Evolutionary conservation across 2,888 invertebrate species (phyloP).

Genomic region (Caenorhabditis auriculariae): DNA sequence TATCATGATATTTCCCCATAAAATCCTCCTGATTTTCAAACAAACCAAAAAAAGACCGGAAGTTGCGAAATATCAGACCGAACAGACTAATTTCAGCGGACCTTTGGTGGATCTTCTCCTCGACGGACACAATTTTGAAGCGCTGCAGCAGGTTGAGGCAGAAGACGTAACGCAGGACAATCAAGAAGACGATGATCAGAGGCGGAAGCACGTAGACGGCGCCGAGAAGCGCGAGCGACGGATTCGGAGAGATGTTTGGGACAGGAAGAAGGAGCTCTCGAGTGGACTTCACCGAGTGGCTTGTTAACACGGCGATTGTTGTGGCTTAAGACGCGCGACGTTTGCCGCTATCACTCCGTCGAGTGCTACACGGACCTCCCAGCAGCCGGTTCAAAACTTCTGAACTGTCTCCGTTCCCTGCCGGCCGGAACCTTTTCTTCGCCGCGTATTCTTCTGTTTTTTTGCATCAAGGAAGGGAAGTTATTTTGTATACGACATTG

Average conservation of each 20-base stretch:
- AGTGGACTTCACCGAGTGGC: constrained; percentile 1
- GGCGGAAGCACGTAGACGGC: constrained; percentile 29
- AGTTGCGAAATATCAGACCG: too few species aligned
- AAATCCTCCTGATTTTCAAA: too few species aligned
- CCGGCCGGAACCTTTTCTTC: too few species aligned
- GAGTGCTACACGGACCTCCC: constrained; percentile 2
- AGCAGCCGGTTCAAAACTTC: too few species aligned
- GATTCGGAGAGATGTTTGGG: background rate
- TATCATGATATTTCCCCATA: too few species aligned
- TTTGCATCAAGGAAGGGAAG: too few species aligned
- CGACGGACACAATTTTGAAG: constrained; percentile 48
- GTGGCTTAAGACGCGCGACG: constrained; percentile 1
- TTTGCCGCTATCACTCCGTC: constrained; percentile 8
- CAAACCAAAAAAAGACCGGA: too few species aligned
- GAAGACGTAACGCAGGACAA: background rate
- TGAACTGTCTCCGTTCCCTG: too few species aligned
- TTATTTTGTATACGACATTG: too few species aligned
- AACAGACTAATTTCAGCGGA: too few species aligned
- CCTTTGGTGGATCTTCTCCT: constrained; percentile 41
- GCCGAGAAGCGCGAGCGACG: constrained; percentile 7
- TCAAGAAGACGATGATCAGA: constrained; percentile 18
- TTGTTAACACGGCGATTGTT: constrained; percentile 7
- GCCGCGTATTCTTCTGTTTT: too few species aligned
- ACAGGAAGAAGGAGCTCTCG: background rate
- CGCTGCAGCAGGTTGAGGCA: too few species aligned